Evolutionary conservation across 2,888 invertebrate genomes (phyloP), one percentile per base, ranked within the genome.

Genomic region (Gastracanthus pulcherrimus): DNA sequence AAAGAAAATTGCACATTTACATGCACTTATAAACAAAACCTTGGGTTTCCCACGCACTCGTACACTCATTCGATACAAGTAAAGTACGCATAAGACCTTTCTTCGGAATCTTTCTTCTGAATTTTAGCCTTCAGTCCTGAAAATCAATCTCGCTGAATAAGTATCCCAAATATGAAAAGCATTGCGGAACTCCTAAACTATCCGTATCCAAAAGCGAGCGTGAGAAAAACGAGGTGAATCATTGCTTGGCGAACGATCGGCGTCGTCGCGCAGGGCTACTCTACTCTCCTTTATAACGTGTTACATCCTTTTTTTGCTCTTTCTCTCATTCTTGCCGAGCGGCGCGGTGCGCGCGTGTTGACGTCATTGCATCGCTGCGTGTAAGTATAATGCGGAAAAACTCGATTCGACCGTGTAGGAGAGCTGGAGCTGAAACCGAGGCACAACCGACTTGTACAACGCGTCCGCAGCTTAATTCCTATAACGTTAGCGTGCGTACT

Each of bases 251-350:
- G 26, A 13, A 55, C 55, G 13, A 55, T 55, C 41, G 41, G 36
- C 55, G 71, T 6, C 58, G 55, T 26, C 38, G 29, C 16, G 9
- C 41, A 41, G 41, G 9, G 55, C 23, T 45, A 62, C 31, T 74
- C 45, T 26, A 38, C 60, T 74, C 60, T 62, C 60, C n/a, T n/a
- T n/a, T n/a, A n/a, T n/a, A n/a, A 62, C 72, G 45, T 55, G 11
- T 19, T 19, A 26, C 26, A 19, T 26, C 51, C 26, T 23, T 55
- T 60, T 60, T 60, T 72, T 58, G 72, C 72, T 74, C 75, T 66
- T 55, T 66, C 66, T 66, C 66, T 76, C 75, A 29, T 76, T 66
- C 55, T 76, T 45, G 72, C 60, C 31, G 66, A 34, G 19, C 36
- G n/a, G 7, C 13, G 41, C 26, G 75, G n/a, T n/a, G n/a, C n/a